Evolutionary conservation across 2,113 vertebrate species (phyloP), one percentile per base, ranked within the genome.

Genomic region (Microcebus lehilahytsara): DNA sequence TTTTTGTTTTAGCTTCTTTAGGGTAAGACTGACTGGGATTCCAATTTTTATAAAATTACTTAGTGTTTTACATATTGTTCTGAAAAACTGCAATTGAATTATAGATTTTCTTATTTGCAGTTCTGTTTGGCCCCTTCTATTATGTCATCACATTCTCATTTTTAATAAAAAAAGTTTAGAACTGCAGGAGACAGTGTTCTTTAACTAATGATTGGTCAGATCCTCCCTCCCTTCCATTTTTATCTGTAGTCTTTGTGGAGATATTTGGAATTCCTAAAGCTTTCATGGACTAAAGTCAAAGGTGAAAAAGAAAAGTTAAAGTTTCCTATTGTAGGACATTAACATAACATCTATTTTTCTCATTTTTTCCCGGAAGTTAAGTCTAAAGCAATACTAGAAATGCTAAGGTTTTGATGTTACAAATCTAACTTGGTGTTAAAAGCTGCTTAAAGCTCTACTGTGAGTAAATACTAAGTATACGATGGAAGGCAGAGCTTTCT

Each of bases 361-460:
- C 32, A 58, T 9, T 64, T 75, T 95, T 93, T 64, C 4, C 37
- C 46, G n/a, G 40, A 25, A 84, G 9, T 89, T 83, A 89, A 49
- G 25, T 58, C 40, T 95, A 84, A 56, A 87, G 53, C n/a, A 62
- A 0, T 85, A 51, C 9, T 84, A 89, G 67, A 60, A 56, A 64
- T 32, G 30, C 4, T 74, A 14, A 53, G 16, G 74, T 94, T 95
- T 85, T 46, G 37, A 66, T 93, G 37, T 83, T 32, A 51, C 86
- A 46, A 53, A 60, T 71, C 23, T 91, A 42, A 87, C 23, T 72
- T 86, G 30, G 46, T 92, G 25, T 93, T 91, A 85, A 93, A 93
- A 67, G 11, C n/a, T 93, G 9, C 42, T 79, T 80, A 56, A 96
- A 97, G 2, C 34, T 88, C 20, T 93, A 30, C 96, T 95, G 60